Evolutionary conservation across 2,888 invertebrate species (phyloP), one percentile per base, ranked within the genome.

Genomic region (Rhamphomyia laevipes): DNA sequence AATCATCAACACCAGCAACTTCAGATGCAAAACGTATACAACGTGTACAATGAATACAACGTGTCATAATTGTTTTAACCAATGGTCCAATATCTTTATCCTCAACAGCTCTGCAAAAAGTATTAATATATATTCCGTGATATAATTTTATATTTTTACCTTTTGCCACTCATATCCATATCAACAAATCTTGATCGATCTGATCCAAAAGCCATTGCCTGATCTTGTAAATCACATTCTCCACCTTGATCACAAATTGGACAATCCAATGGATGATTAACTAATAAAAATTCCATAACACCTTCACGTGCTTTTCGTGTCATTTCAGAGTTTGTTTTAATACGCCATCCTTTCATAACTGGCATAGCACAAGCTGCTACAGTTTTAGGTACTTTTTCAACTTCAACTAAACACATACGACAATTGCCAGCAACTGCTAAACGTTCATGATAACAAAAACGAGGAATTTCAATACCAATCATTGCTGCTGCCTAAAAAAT

Each of bases 351-450:
- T 71, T 97, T 97, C 96, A 99, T 95, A 0, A 99, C 97, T 0
- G 99, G 99, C 97, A 99, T 99, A 13, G 99, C 99, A 71, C 99
- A 99, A 1, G 97, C 95, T 10, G 99, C 99, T 0, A 95, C 90
- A 0, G 97, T 97, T 77, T 99, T 95, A 2, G 94, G 86, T 40
- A 95, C 92, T 68, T 92, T 96, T 68, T 99, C 99, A 12, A 99
- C 95, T 73, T 99, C 99, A 1, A 99, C 99, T 27, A 99, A 77
- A 72, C 99, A 99, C 99, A 99, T 99, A 55, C 99, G 81, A 66
- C 97, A 99, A 74, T 99, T 99, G 43, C 99, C 99, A 56, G 99
- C 99, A 30, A 99, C 90, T 6, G 97, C 94, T 49, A 99, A 77
- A 46, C 99, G 80, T 67, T 99, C 99, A 74, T 99, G 99, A 70